phyloP scores from a whole-genome alignment of 1,140 invertebrate species.

The Drosophila nigromelanica region DNA sequence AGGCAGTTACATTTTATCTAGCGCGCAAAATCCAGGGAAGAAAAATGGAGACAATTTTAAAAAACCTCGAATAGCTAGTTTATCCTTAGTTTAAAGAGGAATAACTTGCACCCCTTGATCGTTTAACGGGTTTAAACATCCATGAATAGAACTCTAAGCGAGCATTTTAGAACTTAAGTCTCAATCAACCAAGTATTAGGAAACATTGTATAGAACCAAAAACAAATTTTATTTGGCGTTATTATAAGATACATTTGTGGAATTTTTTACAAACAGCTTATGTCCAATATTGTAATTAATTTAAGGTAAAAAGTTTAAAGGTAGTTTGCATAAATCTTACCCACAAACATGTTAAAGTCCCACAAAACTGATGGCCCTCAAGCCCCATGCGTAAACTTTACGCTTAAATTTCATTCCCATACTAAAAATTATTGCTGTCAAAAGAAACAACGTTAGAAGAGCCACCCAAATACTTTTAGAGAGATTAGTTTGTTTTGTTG shows the following conservation, averaged over 20 bases:
- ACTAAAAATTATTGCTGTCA: conserved; percentile 53
- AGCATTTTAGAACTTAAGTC: too few relatives aligned
- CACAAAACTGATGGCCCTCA: conserved; percentile 30
- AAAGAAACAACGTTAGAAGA: conserved; percentile 61
- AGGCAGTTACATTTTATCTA: background rate
- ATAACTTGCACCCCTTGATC: too few relatives aligned
- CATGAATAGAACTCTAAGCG: background rate
- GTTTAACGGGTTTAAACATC: too few relatives aligned
- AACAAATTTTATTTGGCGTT: conserved; percentile 42
- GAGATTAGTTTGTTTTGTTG: conserved; percentile 18
- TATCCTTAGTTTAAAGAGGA: too few relatives aligned
- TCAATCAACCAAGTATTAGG: background rate
- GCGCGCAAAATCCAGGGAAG: background rate
- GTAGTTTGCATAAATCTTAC: conserved; percentile 62
- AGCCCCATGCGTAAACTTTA: conserved; percentile 38
- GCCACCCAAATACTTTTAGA: conserved; percentile 18
- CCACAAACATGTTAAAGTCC: conserved; percentile 43
- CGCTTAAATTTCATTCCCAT: conserved; percentile 46
- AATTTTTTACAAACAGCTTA: conserved; percentile 76
- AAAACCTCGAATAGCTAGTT: too few relatives aligned
- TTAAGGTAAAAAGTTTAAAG: conserved; percentile 43
- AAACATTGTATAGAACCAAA: conserved; percentile 16
- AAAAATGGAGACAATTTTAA: too few relatives aligned
- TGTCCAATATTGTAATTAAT: conserved; percentile 49
- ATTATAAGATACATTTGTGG: conserved; percentile 40